A percentile compares a stretch with the other conserved stretches of the same genome.
Conservation (phyloP, 2,797 vertebrate species). For the Kryptopterus vitreolus region DNA sequence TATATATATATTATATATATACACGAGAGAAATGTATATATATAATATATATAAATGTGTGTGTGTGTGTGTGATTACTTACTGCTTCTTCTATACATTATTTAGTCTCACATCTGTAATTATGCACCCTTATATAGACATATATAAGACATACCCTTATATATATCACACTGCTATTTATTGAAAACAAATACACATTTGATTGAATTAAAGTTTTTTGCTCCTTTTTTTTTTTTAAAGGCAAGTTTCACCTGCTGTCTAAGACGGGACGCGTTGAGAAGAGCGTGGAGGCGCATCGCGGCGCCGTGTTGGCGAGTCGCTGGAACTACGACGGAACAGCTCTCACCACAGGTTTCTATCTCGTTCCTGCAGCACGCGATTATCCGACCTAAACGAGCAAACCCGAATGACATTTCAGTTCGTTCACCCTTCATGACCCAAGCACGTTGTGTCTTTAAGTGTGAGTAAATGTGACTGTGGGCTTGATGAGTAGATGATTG, state of each 20-base stretch:
- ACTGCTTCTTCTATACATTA: too few relatives aligned
- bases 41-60: too few relatives aligned
- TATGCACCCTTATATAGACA: too few relatives aligned
- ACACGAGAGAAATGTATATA: too few relatives aligned
- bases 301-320: slow-evolving; percentile 89
- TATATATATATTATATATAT: too few relatives aligned
- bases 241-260: slow-evolving; percentile 92
- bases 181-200: background rate
- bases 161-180: too few relatives aligned
- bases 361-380: background rate
- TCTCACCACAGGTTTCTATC: slow-evolving; percentile 82
- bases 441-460: background rate
- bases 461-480: slow-evolving; percentile 36
- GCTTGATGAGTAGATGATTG: slow-evolving; percentile 28
- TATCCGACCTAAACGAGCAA: background rate
- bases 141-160: too few relatives aligned
- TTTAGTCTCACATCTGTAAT: too few relatives aligned
- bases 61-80: too few relatives aligned
- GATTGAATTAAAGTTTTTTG: background rate
- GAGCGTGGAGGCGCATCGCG: slow-evolving; percentile 91
- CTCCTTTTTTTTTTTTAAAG: slow-evolving; percentile 62
- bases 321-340: slow-evolving; percentile 97
- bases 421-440: slow-evolving; percentile 1
- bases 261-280: slow-evolving; percentile 92
- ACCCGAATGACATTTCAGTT: background rate